Conservation (phyloP, 1,140 invertebrate genomes). For the Drosophila bocki region DNA sequence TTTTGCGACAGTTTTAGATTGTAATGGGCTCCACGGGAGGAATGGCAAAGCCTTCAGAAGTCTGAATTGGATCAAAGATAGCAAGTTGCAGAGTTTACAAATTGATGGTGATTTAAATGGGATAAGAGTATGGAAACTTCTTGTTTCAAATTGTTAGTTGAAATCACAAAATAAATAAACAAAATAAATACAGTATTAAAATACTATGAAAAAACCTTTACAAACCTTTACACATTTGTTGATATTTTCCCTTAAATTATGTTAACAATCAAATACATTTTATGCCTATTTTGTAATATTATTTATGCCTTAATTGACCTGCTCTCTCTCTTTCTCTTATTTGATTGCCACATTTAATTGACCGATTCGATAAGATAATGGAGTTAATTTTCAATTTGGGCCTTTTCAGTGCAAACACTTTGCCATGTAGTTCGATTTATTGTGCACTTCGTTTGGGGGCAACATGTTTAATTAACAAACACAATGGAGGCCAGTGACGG, state of each 20-base stretch:
- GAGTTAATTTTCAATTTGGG: conserved; percentile 37
- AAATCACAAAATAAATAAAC: not conserved
- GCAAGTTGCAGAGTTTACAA: conserved; percentile 9
- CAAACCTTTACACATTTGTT: conserved; percentile 2
- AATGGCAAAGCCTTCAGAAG: conserved; percentile 5
- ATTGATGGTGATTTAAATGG: conserved; percentile 9
- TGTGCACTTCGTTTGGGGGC: conserved; percentile 58
- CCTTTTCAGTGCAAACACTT: not conserved
- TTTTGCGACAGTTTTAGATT: conserved; percentile 62
- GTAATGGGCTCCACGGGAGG: conserved; percentile 36
- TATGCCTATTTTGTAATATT: conserved; percentile 12
- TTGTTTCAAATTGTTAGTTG: too few species aligned
- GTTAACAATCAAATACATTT: not conserved
- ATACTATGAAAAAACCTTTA: not conserved
- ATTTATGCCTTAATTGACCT: conserved; percentile 5
- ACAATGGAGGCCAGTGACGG: conserved; percentile 26
- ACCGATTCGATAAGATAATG: conserved; percentile 37
- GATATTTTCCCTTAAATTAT: conserved; percentile 3
- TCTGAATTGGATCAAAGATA: conserved; percentile 25
- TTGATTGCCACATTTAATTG: conserved; percentile 39
- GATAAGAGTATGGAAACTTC: not conserved
- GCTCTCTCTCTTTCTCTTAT: too few species aligned
- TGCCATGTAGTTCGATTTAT: conserved; percentile 33
- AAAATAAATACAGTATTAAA: not conserved
- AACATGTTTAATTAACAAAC: conserved; percentile 65